These are phyloP conservation scores for Siniperca knerii DNA, from an alignment of 2,113 vertebrate genomes.

Conservation along the genomic window DNA sequence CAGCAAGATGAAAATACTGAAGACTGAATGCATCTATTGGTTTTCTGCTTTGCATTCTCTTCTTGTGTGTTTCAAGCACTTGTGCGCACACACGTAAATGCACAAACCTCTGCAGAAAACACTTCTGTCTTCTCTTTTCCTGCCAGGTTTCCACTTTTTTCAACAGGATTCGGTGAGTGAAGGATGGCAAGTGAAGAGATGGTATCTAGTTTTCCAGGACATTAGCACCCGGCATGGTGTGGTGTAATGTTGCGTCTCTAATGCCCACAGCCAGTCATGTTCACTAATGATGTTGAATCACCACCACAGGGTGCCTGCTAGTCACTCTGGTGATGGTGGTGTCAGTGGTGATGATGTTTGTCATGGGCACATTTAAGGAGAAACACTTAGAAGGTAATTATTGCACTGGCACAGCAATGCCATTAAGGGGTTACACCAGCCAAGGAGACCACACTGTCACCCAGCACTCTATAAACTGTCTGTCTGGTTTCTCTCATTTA, in stretches of 20 bases:
- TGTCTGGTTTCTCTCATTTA: conserved; percentile 1
- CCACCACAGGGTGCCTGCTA: conserved; percentile 65
- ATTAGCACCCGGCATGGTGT: conserved; percentile 81
- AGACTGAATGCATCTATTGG: conserved; percentile 7
- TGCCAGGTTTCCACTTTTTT: conserved; percentile 25
- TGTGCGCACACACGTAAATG: not conserved
- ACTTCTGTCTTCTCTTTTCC: conserved; percentile 10
- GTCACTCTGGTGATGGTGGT: conserved; percentile 74
- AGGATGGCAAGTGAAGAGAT: conserved; percentile 76
- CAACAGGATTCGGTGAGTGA: conserved; percentile 69
- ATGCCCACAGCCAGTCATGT: conserved; percentile 85
- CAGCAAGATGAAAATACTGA: conserved; percentile 17
- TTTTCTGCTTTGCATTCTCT: conserved; percentile 13
- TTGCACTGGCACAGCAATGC: conserved; percentile 35
- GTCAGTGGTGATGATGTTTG: conserved; percentile 77
- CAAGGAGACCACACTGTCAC: conserved; percentile 26
- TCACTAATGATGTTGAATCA: conserved; percentile 87
- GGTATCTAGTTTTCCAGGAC: conserved; percentile 86
- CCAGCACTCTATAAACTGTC: not conserved
- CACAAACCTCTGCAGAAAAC: not conserved
- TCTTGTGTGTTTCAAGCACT: conserved; percentile 9
- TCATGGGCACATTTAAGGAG: conserved; percentile 74
- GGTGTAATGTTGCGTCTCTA: conserved; percentile 86
- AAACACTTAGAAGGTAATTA: conserved; percentile 77
- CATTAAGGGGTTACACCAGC: conserved; percentile 47